A percentile compares a stretch with the other conserved stretches of the same genome.
These are phyloP conservation scores for Dioctria rufipes DNA, from an alignment of 2,888 invertebrate species.

Conservation along the genomic window DNA sequence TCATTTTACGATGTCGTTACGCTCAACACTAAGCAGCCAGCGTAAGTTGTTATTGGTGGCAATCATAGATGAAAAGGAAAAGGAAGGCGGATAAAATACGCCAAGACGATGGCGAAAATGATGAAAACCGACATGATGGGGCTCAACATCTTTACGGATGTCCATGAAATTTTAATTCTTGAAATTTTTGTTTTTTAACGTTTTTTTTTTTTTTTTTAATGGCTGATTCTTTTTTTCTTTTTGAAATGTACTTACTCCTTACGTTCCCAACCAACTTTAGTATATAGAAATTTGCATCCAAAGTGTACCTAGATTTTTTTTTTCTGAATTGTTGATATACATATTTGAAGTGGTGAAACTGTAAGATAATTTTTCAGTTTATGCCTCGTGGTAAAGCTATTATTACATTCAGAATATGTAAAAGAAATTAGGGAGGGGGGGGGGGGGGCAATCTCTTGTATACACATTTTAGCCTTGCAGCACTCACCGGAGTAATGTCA, in stretches of 20 bases:
- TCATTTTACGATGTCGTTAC: slow-evolving; percentile 53
- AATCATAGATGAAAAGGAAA: slow-evolving; percentile 32
- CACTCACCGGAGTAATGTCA: background rate
- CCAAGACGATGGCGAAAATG: background rate
- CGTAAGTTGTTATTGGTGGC: slow-evolving; percentile 33
- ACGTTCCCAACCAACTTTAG: background rate
- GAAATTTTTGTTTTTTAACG: slow-evolving; percentile 22
- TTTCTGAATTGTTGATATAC: too few species aligned
- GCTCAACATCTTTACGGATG: slow-evolving; percentile 3
- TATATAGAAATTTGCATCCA: background rate
- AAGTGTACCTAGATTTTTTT: background rate
- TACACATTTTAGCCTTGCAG: slow-evolving; percentile 8
- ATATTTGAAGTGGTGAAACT: slow-evolving; percentile 13
- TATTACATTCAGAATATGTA: background rate
- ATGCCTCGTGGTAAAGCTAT: background rate
- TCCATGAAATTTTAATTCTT: slow-evolving; percentile 40
- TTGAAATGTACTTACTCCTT: background rate
- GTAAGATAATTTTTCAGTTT: background rate
- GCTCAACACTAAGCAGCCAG: slow-evolving; percentile 45
- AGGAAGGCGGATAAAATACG: slow-evolving; percentile 14
- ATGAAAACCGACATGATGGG: background rate
- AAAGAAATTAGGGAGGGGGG: background rate
- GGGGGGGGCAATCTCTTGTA: background rate
- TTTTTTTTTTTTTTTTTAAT: background rate
- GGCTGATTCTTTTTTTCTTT: background rate